These are phyloP conservation scores for Drosophila biarmipes DNA, from an alignment of 1,140 invertebrate genomes.

Conservation along the genomic window DNA sequence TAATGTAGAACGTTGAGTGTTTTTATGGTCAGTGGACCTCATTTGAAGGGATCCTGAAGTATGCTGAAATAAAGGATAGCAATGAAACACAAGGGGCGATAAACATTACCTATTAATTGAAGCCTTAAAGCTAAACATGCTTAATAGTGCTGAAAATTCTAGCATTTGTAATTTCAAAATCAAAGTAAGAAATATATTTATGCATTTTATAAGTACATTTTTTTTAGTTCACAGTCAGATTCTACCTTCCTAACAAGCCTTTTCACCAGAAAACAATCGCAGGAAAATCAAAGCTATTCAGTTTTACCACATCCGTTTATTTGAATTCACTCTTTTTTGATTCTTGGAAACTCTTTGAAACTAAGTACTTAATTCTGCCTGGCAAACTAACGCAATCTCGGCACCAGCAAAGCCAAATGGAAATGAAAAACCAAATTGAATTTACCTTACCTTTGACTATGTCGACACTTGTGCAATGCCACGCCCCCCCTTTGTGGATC, in stretches of 20 bases:
- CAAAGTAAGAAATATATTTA: too few species aligned
- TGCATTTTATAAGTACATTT: too few species aligned
- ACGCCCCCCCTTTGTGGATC: constrained; percentile 12
- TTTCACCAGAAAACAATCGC: constrained; percentile 12
- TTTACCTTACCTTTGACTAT: constrained; percentile 67
- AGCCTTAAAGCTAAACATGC: not conserved
- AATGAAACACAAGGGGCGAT: not conserved
- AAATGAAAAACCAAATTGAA: constrained; percentile 76
- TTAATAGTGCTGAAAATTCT: not conserved
- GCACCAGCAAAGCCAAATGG: constrained; percentile 42
- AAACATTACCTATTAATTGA: not conserved
- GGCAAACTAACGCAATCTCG: constrained; percentile 46
- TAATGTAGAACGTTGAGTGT: constrained; percentile 5
- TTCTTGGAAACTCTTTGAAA: constrained; percentile 47
- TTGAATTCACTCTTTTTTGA: constrained; percentile 17
- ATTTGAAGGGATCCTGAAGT: constrained; percentile 10
- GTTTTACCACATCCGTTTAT: not conserved
- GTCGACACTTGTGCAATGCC: constrained; percentile 19
- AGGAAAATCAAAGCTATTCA: not conserved
- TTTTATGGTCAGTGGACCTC: constrained; percentile 3
- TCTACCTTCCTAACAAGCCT: not conserved
- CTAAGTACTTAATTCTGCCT: constrained; percentile 43
- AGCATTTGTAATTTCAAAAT: too few species aligned
- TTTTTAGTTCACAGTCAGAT: not conserved
- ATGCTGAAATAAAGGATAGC: not conserved